Percentiles rank a stretch among this genome's conserved stretches.
Evolutionary conservation across 2,113 vertebrate genomes (phyloP).

Genomic region (Ranitomeya variabilis): DNA sequence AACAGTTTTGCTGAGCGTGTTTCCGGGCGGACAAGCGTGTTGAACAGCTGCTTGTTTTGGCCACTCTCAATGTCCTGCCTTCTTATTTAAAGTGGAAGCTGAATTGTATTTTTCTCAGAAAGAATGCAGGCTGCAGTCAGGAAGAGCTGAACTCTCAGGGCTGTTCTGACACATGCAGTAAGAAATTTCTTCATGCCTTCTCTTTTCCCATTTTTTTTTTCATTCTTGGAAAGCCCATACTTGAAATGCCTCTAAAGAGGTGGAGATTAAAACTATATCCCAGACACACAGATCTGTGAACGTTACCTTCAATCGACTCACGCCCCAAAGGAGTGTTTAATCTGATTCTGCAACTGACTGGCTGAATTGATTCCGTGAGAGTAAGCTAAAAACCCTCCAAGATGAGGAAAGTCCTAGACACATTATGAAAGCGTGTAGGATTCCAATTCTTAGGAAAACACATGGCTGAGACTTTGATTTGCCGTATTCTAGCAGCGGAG

Average conservation of each 20-base stretch:
- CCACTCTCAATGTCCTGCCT: slow-evolving; percentile 63
- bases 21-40: slow-evolving; percentile 79
- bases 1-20: slow-evolving; percentile 79
- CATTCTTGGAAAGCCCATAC: slow-evolving; percentile 60
- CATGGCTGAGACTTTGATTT: slow-evolving; percentile 54
- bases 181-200: slow-evolving; percentile 62
- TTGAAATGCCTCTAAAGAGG: slow-evolving; percentile 65
- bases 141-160: slow-evolving; percentile 71
- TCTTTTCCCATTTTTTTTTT: slow-evolving; percentile 58
- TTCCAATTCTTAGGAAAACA: slow-evolving; percentile 12
- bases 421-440: slow-evolving; percentile 38
- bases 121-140: slow-evolving; percentile 72
- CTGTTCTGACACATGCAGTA: slow-evolving; percentile 79
- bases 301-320: slow-evolving; percentile 82
- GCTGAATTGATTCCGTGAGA: slow-evolving; percentile 67
- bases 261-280: slow-evolving; percentile 62
- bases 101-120: slow-evolving; percentile 66
- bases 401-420: slow-evolving; percentile 70
- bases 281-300: slow-evolving; percentile 57
- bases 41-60: slow-evolving; percentile 84
- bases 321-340: slow-evolving; percentile 82
- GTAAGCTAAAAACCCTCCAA: slow-evolving; percentile 66
- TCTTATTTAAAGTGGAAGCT: slow-evolving; percentile 47
- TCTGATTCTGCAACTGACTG: slow-evolving; percentile 75
- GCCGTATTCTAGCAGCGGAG: slow-evolving; percentile 70